Conservation (phyloP, 64 coral and sea anemone genomes). For the Anthopleura sola region DNA sequence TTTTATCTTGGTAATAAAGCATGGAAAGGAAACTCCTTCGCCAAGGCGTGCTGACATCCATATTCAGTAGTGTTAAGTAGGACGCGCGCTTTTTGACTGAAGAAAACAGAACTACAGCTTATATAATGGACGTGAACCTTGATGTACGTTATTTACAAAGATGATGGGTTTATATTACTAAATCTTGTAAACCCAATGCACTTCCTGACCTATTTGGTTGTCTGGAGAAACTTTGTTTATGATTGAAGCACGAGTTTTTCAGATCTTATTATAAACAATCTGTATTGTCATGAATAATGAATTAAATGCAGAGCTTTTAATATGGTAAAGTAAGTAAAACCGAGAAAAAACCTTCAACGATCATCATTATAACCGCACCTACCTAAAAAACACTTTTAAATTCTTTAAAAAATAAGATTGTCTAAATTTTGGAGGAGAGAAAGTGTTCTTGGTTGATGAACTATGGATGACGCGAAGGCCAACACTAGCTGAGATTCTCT, state of each 20-base stretch:
- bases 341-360: not conserved
- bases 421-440: not conserved
- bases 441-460: not conserved
- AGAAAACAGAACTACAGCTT: not conserved
- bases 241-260: constrained; percentile 3
- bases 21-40: not conserved
- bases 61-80: not conserved
- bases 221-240: not conserved
- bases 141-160: not conserved
- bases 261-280: constrained; percentile 17
- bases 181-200: not conserved
- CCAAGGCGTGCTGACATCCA: not conserved
- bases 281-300: not conserved
- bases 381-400: not conserved
- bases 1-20: not conserved
- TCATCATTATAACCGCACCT: not conserved
- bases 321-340: not conserved
- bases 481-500: not conserved
- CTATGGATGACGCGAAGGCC: not conserved
- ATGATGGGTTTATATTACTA: not conserved
- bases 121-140: too few relatives aligned
- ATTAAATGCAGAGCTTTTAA: not conserved
- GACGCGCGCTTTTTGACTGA: not conserved
- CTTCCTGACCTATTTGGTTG: not conserved
- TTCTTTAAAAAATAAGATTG: not conserved